These are phyloP conservation scores for Platyrinchus mystaceus DNA, from an alignment of 2,797 vertebrate genomes.

Conservation along the genomic window DNA sequence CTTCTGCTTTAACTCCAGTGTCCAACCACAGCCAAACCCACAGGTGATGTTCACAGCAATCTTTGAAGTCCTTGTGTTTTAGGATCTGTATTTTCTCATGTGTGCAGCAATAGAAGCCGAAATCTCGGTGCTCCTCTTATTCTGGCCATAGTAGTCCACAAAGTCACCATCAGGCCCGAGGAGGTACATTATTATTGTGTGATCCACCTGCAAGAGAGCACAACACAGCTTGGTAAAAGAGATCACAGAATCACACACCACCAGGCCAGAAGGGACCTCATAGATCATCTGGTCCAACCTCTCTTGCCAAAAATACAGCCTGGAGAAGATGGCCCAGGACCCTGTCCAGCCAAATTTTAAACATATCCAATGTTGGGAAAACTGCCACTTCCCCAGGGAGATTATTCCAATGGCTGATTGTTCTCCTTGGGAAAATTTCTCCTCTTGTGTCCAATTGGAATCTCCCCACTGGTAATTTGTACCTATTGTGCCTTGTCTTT, in stretches of 20 bases:
- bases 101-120: slow-evolving; percentile 80
- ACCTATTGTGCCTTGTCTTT: neutral
- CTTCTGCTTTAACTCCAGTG: neutral
- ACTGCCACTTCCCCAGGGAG: neutral
- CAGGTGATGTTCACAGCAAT: neutral
- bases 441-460: neutral
- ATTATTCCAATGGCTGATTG: neutral
- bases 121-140: slow-evolving; percentile 88
- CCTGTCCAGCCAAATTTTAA: neutral
- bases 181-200: slow-evolving; percentile 99
- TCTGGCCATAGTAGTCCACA: slow-evolving; percentile 93
- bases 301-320: neutral
- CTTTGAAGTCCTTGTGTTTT: neutral
- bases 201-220: slow-evolving; percentile 88
- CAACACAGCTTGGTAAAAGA: neutral
- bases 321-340: neutral
- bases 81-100: slow-evolving; percentile 83
- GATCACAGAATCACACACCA: neutral
- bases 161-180: slow-evolving; percentile 90
- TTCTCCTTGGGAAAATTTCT: neutral
- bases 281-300: neutral
- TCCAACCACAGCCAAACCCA: neutral
- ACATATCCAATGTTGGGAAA: neutral
- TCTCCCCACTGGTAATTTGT: neutral
- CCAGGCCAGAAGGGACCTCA: neutral